Evolutionary conservation across 2,888 invertebrate species (phyloP), one percentile per base, ranked within the genome.

Genomic region (Drosophila anomalata): DNA sequence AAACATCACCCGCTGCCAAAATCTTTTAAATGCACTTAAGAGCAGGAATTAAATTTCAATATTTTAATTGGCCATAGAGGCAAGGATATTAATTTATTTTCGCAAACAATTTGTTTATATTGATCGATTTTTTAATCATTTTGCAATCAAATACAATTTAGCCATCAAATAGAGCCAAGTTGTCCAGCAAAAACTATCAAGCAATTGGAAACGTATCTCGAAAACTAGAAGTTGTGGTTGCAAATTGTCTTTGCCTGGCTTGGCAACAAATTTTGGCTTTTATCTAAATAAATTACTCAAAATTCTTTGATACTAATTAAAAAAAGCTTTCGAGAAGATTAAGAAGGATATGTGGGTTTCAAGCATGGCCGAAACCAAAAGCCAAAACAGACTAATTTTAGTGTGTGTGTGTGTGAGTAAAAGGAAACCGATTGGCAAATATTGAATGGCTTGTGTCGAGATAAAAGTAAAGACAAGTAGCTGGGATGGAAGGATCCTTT

Each of bases 1-100:
- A 81, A 58, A 47, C 41, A 51, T 53, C 82, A 65, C 68, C 67
- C 62, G 41, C 72, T 72, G 72, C 79, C 80, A 74, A 79, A 70
- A 56, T 65, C 46, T 68, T 60, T 54, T 58, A 58, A 57, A 68
- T 50, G 71, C 63, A 67, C 55, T 78, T 60, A n/a, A 39, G 52
- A 50, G 57, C n/a, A 14, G 41, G 17, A 51, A 70, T 70, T 60
- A 52, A 70, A 60, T 55, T 70, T 52, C 41, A 70, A 65, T 65
- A 53, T 53, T 65, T 47, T 47, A 24, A 63, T 65, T 47, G 46
- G 24, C n/a, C 46, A 39, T 29, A 39, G 22, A 44, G 29, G 39
- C 52, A 29, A 11, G 17, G 33, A 33, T 65, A 65, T 53, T 53
- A 31, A 65, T 65, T 65, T 54, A 60, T 69, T 44, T 41, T 26